Conservation (phyloP, 2,113 vertebrate genomes). For the Ceratotherium simum region DNA sequence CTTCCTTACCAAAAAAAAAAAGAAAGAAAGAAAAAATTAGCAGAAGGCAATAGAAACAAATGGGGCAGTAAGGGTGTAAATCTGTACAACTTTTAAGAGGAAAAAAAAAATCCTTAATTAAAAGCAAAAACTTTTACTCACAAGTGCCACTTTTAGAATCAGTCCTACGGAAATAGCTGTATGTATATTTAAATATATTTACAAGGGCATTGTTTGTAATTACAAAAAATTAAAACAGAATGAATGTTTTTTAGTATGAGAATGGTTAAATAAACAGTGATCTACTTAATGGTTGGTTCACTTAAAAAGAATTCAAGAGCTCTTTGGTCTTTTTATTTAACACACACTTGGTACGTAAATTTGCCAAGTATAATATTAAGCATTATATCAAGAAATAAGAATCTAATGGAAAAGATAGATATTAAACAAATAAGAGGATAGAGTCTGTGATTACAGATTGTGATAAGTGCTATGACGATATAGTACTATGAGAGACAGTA, state of each 20-base stretch:
- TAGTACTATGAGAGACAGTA: background rate
- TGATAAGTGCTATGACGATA: background rate
- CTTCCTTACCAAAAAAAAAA: too few species aligned
- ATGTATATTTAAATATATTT: background rate
- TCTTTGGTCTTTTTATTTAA: slow-evolving; percentile 32
- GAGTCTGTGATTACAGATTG: background rate
- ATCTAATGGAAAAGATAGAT: background rate
- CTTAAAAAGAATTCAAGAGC: background rate
- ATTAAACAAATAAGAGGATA: background rate
- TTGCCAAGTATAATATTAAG: slow-evolving; percentile 15
- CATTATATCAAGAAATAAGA: slow-evolving; percentile 19
- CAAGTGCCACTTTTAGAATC: background rate
- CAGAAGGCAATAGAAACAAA: background rate
- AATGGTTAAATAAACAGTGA: background rate
- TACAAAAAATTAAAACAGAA: background rate
- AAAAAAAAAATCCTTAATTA: background rate
- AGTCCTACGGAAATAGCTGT: background rate
- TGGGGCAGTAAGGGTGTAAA: background rate
- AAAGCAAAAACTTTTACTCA: background rate
- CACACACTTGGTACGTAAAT: background rate
- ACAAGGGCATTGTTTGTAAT: background rate
- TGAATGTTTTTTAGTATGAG: background rate
- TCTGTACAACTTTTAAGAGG: background rate
- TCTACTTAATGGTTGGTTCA: background rate
- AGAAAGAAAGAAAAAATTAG: too few species aligned